These are phyloP conservation scores for Dipus sagitta DNA, from an alignment of 2,797 vertebrate genomes.

Conservation along the genomic window DNA sequence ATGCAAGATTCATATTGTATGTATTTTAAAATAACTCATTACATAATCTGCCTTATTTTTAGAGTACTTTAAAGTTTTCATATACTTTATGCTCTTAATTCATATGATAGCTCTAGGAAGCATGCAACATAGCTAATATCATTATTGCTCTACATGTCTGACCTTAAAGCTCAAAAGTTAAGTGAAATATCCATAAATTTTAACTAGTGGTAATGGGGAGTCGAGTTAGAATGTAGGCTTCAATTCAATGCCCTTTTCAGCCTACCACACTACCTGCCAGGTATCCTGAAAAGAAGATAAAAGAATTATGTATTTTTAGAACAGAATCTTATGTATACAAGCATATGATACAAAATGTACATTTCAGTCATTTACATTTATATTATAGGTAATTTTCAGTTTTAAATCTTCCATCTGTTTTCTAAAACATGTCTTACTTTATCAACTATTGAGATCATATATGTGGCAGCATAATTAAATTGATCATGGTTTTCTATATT, in stretches of 20 bases:
- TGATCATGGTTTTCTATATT: constrained; percentile 12
- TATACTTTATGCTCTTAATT: neutral
- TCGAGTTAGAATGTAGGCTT: neutral
- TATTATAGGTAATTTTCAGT: constrained; percentile 3
- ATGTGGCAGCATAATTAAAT: constrained; percentile 6
- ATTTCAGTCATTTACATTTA: neutral
- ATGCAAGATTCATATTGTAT: neutral
- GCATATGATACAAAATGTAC: constrained; percentile 1
- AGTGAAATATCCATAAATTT: neutral
- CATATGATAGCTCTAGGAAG: neutral
- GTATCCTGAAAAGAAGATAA: neutral
- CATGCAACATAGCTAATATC: neutral
- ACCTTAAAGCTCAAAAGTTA: neutral
- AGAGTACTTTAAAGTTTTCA: constrained; percentile 17
- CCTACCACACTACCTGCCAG: neutral
- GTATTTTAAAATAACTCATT: neutral
- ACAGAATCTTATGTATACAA: neutral
- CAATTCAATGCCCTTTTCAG: neutral
- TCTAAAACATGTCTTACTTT: neutral
- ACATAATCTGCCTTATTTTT: constrained; percentile 7
- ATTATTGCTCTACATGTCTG: constrained; percentile 24
- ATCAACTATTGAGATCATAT: neutral
- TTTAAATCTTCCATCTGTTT: constrained; percentile 22
- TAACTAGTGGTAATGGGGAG: neutral
- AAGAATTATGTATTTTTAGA: constrained; percentile 28